Conservation (phyloP, 1,140 invertebrate species). For the Monomorium pharaonis region DNA sequence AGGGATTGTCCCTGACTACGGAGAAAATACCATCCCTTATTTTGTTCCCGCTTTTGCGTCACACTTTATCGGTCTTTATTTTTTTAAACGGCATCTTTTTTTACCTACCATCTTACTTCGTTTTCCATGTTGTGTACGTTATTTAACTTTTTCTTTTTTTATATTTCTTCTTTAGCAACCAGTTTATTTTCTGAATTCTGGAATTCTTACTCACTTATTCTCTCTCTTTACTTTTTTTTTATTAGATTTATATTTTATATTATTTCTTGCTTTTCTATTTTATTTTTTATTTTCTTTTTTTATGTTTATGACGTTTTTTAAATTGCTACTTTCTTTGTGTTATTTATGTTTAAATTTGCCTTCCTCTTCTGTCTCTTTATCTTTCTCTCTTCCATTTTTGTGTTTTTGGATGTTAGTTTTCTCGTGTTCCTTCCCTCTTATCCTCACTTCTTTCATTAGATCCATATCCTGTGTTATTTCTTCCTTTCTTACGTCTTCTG, state of each 20-base stretch:
- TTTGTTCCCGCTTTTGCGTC: neutral
- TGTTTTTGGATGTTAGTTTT: neutral
- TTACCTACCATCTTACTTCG: neutral
- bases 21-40: neutral
- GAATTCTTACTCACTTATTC: neutral
- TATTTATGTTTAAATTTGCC: constrained; percentile 22
- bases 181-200: neutral
- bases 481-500: constrained; percentile 37
- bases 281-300: neutral
- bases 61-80: constrained; percentile 20
- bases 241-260: neutral
- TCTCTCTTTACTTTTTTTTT: constrained; percentile 17
- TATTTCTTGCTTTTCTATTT: constrained; percentile 6
- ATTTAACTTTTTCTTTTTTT: neutral
- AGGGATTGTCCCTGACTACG: constrained; percentile 32
- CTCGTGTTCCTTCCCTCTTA: neutral
- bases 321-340: constrained; percentile 12
- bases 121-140: neutral
- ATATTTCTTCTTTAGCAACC: neutral
- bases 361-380: neutral
- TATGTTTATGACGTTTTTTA: neutral
- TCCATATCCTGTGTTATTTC: constrained; percentile 41
- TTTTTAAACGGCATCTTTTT: constrained; percentile 4
- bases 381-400: neutral
- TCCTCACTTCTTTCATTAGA: constrained; percentile 34